These are phyloP conservation scores for Pseudolaguvia tuberculata DNA, from an alignment of 2,113 vertebrate genomes.

Conservation along the genomic window DNA sequence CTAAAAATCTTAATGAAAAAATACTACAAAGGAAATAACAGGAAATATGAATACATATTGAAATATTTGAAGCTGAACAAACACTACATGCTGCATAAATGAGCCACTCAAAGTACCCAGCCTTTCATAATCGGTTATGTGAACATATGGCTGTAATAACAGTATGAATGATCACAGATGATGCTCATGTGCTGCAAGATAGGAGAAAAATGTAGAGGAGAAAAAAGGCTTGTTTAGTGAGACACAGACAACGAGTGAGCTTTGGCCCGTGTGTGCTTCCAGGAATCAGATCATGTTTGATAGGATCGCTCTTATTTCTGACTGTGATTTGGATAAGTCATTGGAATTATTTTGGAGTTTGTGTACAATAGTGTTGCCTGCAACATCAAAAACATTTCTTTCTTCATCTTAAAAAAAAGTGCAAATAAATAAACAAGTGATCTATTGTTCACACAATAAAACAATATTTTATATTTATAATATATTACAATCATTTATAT, in stretches of 20 bases:
- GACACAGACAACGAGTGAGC: neutral
- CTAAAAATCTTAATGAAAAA: no score
- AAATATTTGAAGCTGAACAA: neutral
- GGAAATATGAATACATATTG: neutral
- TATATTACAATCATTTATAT: no score
- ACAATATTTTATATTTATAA: no score
- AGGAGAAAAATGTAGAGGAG: neutral
- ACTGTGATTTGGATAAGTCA: neutral
- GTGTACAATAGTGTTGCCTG: no score
- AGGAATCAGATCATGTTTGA: neutral
- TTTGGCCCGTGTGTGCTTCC: neutral
- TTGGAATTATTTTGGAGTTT: no score
- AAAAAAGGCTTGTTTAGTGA: neutral
- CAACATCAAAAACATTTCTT: no score
- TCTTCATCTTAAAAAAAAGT: no score
- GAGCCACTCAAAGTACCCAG: no score
- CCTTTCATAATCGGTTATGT: no score
- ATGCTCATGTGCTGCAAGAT: neutral
- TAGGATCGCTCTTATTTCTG: neutral
- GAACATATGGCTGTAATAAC: neutral
- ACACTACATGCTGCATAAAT: neutral
- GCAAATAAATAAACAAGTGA: no score
- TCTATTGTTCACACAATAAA: no score
- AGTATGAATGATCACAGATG: neutral
- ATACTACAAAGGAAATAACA: neutral